Evolutionary conservation across 1,140 invertebrate species (phyloP), one percentile per base, ranked within the genome.

Genomic region (Liolophura sinensis): DNA sequence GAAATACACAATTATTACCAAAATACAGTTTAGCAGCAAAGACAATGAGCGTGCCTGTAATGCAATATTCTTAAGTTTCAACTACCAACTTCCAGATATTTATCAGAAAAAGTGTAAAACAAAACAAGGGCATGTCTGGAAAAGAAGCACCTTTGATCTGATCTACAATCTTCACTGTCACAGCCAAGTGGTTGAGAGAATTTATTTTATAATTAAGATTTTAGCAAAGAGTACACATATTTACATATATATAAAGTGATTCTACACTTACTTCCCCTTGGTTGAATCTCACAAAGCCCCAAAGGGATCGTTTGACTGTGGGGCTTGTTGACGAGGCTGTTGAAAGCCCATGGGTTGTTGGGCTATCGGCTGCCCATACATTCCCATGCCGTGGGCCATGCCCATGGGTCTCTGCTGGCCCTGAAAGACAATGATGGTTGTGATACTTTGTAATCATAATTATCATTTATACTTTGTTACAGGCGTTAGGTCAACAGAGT

Each of bases 301-400:
- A 65, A 77, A 77, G 51, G 76, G 76, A 68, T 78, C 76, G 67
- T 76, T 76, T 46, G 67, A 64, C 51, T 72, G 68, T 48, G 61
- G 55, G 27, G 69, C 68, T 52, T 64, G 50, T 22, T 64, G 52
- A 4, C 70, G 67, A 40, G 73, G 75, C n/a, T 68, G 65, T 7
- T 68, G 65, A 61, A 71, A 69, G 49, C 59, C 49, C 58, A 68
- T 67, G 54, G 65, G 60, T 1, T 31, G 22, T 22, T 24, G 54
- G 48, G 61, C 65, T 49, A 70, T 64, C 50, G 67, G 67, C 58
- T 68, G 65, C 15, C 58, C 68, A 64, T 64, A 64, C 65, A 70
- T 69, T 1, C 49, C 46, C 22, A 31, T 11, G 49, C 60, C 60
- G 46, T 65, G 72, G 40, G 67, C 64, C 56, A 74, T 66, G 50